These are phyloP conservation scores for Thereva unica DNA, from an alignment of 2,888 invertebrate genomes.

Conservation along the genomic window DNA sequence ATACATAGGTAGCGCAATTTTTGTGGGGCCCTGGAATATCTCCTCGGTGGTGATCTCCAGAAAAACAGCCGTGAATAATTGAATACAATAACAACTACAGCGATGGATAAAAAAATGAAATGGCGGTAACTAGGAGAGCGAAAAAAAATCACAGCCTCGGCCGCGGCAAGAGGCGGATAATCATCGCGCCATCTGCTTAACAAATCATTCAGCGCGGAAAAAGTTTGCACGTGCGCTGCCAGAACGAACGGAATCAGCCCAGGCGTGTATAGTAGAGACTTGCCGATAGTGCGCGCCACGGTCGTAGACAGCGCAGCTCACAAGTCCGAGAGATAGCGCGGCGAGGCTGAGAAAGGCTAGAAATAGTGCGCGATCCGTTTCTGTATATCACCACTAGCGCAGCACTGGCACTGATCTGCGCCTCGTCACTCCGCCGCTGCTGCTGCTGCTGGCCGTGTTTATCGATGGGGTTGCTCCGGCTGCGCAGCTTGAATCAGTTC, in stretches of 20 bases:
- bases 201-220: conserved; percentile 29
- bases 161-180: conserved; percentile 25
- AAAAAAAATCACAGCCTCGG: conserved; percentile 20
- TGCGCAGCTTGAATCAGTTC: conserved; percentile 30
- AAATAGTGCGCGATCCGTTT: background rate
- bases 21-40: no score
- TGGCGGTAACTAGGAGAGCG: conserved; percentile 8
- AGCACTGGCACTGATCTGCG: conserved; percentile 12
- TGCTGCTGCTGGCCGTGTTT: no score
- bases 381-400: conserved; percentile 14
- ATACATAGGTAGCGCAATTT: no score
- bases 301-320: no score
- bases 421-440: no score
- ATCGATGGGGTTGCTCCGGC: no score
- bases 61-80: no score
- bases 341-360: conserved; percentile 17
- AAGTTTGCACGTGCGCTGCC: conserved; percentile 36
- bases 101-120: conserved; percentile 17
- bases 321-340: conserved; percentile 5
- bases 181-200: conserved; percentile 34
- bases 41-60: no score
- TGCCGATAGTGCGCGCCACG: no score
- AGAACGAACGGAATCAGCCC: conserved; percentile 19
- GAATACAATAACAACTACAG: no score
- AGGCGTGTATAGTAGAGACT: no score